A percentile compares a stretch with the other conserved stretches of the same genome.
Conservation (phyloP, 2,888 invertebrate genomes). For the Eueremaeus valkanovi region DNA sequence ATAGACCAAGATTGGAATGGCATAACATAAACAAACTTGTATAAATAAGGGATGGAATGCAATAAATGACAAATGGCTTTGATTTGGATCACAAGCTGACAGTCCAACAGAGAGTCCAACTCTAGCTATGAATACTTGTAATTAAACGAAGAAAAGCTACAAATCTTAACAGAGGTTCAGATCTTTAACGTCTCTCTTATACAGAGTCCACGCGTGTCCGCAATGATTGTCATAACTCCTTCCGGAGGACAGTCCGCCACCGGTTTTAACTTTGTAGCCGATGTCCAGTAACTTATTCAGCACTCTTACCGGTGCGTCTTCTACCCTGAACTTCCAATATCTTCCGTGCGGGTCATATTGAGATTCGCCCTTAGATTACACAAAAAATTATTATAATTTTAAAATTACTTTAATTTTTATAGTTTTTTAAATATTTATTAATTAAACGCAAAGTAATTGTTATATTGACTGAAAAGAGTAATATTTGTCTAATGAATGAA, state of each 20-base stretch:
- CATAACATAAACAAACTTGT: too few relatives aligned
- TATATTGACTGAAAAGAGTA: too few relatives aligned
- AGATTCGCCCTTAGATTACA: slow-evolving; percentile 31
- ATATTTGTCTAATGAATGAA: too few relatives aligned
- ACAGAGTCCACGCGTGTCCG: slow-evolving; percentile 40
- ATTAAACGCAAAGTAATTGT: too few relatives aligned
- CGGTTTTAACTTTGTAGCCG: slow-evolving; percentile 35
- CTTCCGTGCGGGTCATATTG: slow-evolving; percentile 40
- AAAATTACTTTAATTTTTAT: not conserved
- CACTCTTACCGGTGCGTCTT: slow-evolving; percentile 38
- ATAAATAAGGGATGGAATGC: too few relatives aligned
- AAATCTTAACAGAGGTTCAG: too few relatives aligned
- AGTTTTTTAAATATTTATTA: not conserved
- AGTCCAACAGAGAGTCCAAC: too few relatives aligned
- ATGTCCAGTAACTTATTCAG: slow-evolving; percentile 35
- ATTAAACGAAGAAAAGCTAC: too few relatives aligned
- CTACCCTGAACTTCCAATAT: slow-evolving; percentile 39
- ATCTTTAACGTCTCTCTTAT: slow-evolving; percentile 16
- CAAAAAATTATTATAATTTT: not conserved
- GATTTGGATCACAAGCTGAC: too few relatives aligned
- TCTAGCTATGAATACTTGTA: too few relatives aligned
- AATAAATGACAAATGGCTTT: too few relatives aligned
- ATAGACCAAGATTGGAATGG: too few relatives aligned
- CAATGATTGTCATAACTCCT: slow-evolving; percentile 13
- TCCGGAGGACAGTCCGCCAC: slow-evolving; percentile 1